These are phyloP conservation scores for Sphenodon punctatus DNA, from an alignment of 2,797 vertebrate species.

Conservation along the genomic window DNA sequence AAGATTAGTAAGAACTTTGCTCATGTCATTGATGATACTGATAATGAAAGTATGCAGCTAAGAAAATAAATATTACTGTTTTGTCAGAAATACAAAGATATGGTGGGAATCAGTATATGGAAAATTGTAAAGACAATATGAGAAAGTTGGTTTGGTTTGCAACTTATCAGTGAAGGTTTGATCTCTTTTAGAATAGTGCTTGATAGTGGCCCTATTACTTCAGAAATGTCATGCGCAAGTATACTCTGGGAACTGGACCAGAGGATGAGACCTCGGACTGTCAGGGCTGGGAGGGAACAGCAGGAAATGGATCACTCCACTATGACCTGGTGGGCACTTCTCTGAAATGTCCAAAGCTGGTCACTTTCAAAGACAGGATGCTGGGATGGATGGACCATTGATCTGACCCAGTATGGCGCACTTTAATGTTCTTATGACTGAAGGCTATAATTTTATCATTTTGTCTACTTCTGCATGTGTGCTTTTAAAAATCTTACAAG, in stretches of 20 bases:
- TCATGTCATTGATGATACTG: neutral
- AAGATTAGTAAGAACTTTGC: neutral
- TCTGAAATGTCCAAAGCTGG: no score
- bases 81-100: neutral
- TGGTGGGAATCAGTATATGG: neutral
- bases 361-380: no score
- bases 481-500: neutral
- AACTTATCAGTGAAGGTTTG: neutral
- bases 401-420: no score
- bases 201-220: neutral
- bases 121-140: neutral
- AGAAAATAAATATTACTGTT: neutral
- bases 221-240: neutral
- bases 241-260: neutral
- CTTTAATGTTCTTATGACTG: no score
- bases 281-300: no score
- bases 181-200: neutral
- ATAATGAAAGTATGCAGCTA: neutral
- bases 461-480: neutral
- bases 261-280: no score
- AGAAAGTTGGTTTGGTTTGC: neutral
- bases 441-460: neutral
- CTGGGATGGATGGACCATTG: no score
- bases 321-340: no score
- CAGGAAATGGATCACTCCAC: no score